A percentile compares a stretch with the other conserved stretches of the same genome.
These are phyloP conservation scores for Chionis minor DNA, from an alignment of 2,113 vertebrate species.

Conservation along the genomic window DNA sequence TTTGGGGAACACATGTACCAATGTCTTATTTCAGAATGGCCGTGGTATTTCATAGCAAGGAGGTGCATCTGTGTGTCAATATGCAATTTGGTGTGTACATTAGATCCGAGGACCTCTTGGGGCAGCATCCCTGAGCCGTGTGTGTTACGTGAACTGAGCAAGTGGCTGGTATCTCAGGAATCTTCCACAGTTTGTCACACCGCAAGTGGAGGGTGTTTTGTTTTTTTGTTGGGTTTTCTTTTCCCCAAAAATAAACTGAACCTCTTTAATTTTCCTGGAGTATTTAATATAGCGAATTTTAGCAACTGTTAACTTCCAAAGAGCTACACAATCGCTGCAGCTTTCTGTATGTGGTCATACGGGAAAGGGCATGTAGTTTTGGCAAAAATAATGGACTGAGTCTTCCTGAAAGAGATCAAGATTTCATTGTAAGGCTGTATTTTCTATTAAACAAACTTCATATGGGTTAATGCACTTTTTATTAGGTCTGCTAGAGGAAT, in stretches of 20 bases:
- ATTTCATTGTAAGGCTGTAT: neutral
- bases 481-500: neutral
- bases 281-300: neutral
- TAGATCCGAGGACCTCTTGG: neutral
- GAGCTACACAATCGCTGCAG: neutral
- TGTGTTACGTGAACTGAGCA: neutral
- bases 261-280: neutral
- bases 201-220: neutral
- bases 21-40: neutral
- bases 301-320: neutral
- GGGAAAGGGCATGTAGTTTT: neutral
- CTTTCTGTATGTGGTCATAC: neutral
- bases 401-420: neutral
- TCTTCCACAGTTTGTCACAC: neutral
- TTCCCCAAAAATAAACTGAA: neutral
- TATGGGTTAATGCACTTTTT: neutral
- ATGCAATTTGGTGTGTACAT: neutral
- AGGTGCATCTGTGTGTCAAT: fast-evolving
- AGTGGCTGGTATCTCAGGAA: neutral
- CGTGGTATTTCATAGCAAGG: neutral
- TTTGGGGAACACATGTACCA: fast-evolving
- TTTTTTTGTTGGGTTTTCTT: neutral
- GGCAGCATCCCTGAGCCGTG: neutral
- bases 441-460: neutral
- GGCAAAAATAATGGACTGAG: neutral